Conservation (phyloP, 2,888 invertebrate species). For the Pheosia gnoma region DNA sequence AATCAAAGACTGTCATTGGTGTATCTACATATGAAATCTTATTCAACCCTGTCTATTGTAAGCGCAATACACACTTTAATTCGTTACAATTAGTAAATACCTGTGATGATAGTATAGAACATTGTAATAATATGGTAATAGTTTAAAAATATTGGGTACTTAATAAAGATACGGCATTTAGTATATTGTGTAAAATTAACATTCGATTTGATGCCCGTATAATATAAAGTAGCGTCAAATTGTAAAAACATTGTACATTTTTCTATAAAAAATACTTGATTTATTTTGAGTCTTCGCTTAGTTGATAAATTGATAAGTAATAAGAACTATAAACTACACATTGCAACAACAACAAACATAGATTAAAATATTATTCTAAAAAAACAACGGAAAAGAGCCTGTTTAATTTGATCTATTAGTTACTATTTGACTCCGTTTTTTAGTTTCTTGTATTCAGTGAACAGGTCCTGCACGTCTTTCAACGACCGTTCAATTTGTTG, state of each 20-base stretch:
- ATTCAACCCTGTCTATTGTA: constrained; percentile 6
- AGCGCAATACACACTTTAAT: constrained; percentile 3
- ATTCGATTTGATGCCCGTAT: constrained; percentile 1
- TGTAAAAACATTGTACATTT: constrained; percentile 32
- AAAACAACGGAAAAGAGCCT: constrained; percentile 38
- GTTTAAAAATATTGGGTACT: background rate
- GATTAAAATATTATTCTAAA: constrained; percentile 31
- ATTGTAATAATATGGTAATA: background rate
- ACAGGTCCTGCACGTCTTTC: constrained; percentile 88
- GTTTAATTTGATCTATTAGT: constrained; percentile 41
- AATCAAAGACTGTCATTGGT: constrained; percentile 14
- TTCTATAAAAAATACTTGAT: constrained; percentile 45
- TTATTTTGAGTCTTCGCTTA: constrained; percentile 46
- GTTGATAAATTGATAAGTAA: constrained; percentile 21
- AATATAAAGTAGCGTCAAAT: background rate
- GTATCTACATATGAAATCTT: constrained; percentile 11
- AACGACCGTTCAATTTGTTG: constrained; percentile 88
- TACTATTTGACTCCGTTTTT: constrained; percentile 58
- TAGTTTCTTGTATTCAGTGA: constrained; percentile 83
- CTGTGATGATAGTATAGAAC: background rate
- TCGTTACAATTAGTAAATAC: constrained; percentile 1
- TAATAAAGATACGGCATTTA: background rate
- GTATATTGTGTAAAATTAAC: constrained; percentile 1
- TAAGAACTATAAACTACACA: constrained; percentile 42
- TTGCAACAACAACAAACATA: constrained; percentile 47